A percentile compares a stretch with the other conserved stretches of the same genome.
Conservation (phyloP, 92 coral and sea anemone species). For the Plumapathes pennacea region DNA sequence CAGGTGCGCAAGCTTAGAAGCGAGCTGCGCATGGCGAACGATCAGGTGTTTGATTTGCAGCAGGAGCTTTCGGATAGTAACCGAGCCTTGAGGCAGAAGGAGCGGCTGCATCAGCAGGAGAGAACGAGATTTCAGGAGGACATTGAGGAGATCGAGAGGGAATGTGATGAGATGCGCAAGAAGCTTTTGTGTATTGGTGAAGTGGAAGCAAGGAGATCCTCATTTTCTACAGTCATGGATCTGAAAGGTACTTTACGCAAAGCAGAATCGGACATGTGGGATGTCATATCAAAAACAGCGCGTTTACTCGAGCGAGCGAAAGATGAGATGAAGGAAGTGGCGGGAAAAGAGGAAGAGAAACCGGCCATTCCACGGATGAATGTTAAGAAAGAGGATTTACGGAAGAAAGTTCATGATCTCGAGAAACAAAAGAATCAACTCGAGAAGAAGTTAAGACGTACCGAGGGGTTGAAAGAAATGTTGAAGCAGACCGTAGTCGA, state of each 20-base stretch:
- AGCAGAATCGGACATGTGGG: constrained; percentile 61
- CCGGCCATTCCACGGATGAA: constrained; percentile 1
- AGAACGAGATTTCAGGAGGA: constrained; percentile 40
- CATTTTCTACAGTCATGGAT: constrained; percentile 51
- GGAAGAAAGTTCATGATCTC: constrained; percentile 25
- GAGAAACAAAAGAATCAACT: constrained; percentile 36
- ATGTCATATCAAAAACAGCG: constrained; percentile 48
- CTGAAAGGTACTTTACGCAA: constrained; percentile 52
- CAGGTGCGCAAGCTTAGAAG: constrained; percentile 61
- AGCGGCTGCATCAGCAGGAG: constrained; percentile 59
- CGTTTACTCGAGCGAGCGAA: constrained; percentile 40
- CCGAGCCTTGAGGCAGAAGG: constrained; percentile 47
- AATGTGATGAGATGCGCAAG: constrained; percentile 45
- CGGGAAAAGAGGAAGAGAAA: constrained; percentile 1
- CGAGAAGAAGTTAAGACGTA: constrained; percentile 31
- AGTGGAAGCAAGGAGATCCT: constrained; percentile 37
- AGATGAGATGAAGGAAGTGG: constrained; percentile 20
- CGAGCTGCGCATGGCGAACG: constrained; percentile 51
- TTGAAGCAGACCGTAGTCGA: constrained; percentile 37
- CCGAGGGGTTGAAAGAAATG: constrained; percentile 20
- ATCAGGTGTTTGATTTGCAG: constrained; percentile 56
- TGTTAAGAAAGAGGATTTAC: constrained; percentile 32
- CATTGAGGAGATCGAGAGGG: constrained; percentile 51
- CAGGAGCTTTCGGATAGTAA: constrained; percentile 61
- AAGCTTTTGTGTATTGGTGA: constrained; percentile 38